Base-by-base conservation (phyloP, 2,888 invertebrate species). In the Monopis laevigella region DNA sequence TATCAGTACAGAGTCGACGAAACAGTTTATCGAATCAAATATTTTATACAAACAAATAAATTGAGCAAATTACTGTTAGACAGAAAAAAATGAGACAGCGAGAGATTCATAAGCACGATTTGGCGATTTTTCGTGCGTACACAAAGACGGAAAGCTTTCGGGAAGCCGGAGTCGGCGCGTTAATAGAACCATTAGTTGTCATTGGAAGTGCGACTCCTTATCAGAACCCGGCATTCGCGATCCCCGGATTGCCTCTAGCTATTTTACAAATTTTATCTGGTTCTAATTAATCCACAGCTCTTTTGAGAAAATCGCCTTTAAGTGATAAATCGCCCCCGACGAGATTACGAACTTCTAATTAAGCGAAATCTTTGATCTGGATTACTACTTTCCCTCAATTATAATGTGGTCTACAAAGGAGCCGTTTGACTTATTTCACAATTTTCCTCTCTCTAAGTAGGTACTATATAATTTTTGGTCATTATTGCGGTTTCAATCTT, bases 221-320 rank as follows among this genome's bases (percentile, higher is more conserved):
- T 75, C 73, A 66, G 59, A 58, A 55, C 55, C 41, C 56, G 68
- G 61, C 71, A 71, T 67, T 66, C 69, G 56, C 65, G 56, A 62
- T 40, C 40, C 40, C 29, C 40, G 39, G 36, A 36, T 36, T 36
- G 57, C 66, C 62, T 59, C 56, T 52, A 61, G 68, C 62, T 62
- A 62, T 66, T 67, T 68, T 62, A 65, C 63, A 68, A 74, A 73
- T 77, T 74, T 74, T 73, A 73, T 77, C 72, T 67, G 59, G 56
- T 65, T 60, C 63, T 69, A 74, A 77, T 75, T 74, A 77, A 75
- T 74, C 72, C 66, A 61, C 56, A 62, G 71, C 64, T 62, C 63
- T 68, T 69, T 67, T 64, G 57, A 62, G 59, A 57, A 58, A 65
- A 73, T 67, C 62, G 64, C 61, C 55, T 65, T 62, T 62, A 65